These are phyloP conservation scores for Melieria crassipennis DNA, from an alignment of 2,888 invertebrate genomes.

Conservation along the genomic window DNA sequence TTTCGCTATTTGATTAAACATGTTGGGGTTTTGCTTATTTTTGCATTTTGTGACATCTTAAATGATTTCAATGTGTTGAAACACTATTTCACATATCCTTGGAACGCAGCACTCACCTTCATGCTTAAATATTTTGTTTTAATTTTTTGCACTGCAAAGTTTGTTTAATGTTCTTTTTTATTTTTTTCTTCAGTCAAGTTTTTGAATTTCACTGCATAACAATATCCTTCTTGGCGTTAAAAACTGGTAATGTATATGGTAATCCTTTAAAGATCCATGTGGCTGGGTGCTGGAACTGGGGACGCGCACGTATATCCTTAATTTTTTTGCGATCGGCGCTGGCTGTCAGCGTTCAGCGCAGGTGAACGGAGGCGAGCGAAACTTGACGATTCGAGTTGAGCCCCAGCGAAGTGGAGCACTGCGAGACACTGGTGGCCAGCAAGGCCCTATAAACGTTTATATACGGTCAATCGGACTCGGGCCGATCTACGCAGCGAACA, in stretches of 20 bases:
- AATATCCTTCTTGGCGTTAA: slow-evolving; percentile 14
- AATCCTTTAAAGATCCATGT: slow-evolving; percentile 28
- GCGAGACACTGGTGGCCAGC: slow-evolving; percentile 66
- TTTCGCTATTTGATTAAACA: no score
- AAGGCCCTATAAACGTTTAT: slow-evolving; percentile 66
- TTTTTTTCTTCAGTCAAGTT: not conserved
- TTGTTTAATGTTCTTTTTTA: not conserved
- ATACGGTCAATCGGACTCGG: slow-evolving; percentile 65
- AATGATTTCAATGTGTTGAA: no score
- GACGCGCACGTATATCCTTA: slow-evolving; percentile 27
- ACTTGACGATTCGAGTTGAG: slow-evolving; percentile 42
- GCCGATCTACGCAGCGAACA: slow-evolving; percentile 43
- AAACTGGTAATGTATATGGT: slow-evolving; percentile 9
- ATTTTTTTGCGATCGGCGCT: slow-evolving; percentile 6
- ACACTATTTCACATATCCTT: no score
- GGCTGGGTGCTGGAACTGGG: not conserved
- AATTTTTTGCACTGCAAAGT: slow-evolving; percentile 13
- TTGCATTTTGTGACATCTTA: no score
- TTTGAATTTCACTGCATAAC: slow-evolving; percentile 22
- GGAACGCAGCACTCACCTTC: slow-evolving; percentile 46
- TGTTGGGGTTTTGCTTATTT: no score
- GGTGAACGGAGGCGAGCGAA: slow-evolving; percentile 19
- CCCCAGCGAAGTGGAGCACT: slow-evolving; percentile 66
- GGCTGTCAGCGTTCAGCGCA: slow-evolving; percentile 14
- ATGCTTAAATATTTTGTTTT: slow-evolving; percentile 28